phyloP scores from a whole-genome alignment of 1,140 invertebrate species.

The Wiebesia pumilae region DNA sequence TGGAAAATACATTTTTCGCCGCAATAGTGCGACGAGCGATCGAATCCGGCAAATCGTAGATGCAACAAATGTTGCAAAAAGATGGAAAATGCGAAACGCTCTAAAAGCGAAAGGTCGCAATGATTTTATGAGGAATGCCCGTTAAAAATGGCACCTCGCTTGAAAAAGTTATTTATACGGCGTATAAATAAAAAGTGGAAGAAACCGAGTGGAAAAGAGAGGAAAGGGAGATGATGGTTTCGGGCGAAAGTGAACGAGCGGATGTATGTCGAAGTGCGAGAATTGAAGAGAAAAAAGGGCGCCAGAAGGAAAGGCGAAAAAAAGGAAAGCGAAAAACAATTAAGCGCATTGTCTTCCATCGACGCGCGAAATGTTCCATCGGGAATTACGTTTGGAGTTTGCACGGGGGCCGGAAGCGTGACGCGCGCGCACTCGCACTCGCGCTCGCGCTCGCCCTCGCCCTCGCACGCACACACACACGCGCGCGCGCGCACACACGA shows the following conservation, averaged over 20 bases:
- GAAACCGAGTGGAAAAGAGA: conserved; percentile 24
- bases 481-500: not conserved
- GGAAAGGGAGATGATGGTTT: conserved; percentile 35
- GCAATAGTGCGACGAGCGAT: not conserved
- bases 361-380: conserved; percentile 51
- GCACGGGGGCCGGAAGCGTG: not conserved
- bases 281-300: conserved; percentile 7
- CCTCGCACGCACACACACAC: not conserved
- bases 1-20: not conserved
- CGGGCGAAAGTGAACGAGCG: conserved; percentile 50
- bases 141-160: not conserved
- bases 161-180: conserved; percentile 6
- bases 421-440: not conserved
- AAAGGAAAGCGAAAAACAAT: conserved; percentile 41
- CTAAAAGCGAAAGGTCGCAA: not conserved
- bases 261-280: conserved; percentile 4
- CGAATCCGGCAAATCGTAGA: not conserved
- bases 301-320: conserved; percentile 1
- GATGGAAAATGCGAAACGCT: not conserved
- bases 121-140: not conserved
- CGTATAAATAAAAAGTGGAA: conserved; percentile 38
- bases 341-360: conserved; percentile 54
- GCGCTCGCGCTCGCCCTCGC: too few relatives aligned
- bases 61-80: not conserved
- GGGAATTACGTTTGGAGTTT: conserved; percentile 47